Conservation (phyloP, 1,140 invertebrate genomes). For the Cotesia typhae region DNA sequence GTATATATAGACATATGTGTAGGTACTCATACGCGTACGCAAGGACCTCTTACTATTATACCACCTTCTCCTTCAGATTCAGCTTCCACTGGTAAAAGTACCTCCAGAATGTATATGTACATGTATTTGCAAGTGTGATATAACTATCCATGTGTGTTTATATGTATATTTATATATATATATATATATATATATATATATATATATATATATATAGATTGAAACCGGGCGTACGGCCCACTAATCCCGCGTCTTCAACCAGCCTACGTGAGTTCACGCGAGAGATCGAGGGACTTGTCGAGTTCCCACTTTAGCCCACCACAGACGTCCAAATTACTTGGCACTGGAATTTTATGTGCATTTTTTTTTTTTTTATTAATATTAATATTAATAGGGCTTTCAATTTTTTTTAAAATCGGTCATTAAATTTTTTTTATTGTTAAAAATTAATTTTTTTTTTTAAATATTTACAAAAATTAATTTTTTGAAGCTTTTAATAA, state of each 20-base stretch:
- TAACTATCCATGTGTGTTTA: constrained; percentile 12
- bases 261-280: constrained; percentile 33
- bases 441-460: too few relatives aligned
- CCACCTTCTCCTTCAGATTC: constrained; percentile 30
- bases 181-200: constrained; percentile 23
- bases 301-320: constrained; percentile 24
- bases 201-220: constrained; percentile 20
- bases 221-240: constrained; percentile 23
- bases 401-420: too few relatives aligned
- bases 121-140: background rate
- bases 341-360: constrained; percentile 18
- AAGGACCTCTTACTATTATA: constrained; percentile 34
- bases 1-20: background rate
- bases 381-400: too few relatives aligned
- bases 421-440: too few relatives aligned
- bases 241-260: constrained; percentile 25
- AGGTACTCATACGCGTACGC: background rate
- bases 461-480: too few relatives aligned
- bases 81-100: background rate
- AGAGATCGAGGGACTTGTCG: constrained; percentile 15
- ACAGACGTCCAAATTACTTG: constrained; percentile 26
- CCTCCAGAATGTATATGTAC: too few relatives aligned
- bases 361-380: too few relatives aligned
- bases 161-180: constrained; percentile 1
- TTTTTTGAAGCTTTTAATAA: too few relatives aligned